These are phyloP conservation scores for Butastur rufipennis DNA, from an alignment of 2,113 vertebrate species.

Conservation along the genomic window DNA sequence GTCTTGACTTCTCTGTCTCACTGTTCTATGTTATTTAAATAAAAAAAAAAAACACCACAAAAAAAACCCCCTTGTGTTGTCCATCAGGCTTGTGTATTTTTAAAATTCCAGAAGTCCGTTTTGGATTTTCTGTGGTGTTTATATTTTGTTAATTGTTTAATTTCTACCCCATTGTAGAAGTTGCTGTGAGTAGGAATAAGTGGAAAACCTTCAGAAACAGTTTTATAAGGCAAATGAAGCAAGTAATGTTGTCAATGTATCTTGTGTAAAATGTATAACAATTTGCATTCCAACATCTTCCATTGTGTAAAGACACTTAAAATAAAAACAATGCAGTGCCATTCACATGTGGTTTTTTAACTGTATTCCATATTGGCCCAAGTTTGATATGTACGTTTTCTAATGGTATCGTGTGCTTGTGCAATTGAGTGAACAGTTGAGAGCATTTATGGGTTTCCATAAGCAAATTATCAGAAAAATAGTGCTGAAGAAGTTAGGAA, in stretches of 20 bases:
- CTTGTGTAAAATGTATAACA: slow-evolving; percentile 11
- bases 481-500: neutral
- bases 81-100: neutral
- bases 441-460: neutral
- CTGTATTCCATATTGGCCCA: neutral
- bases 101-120: neutral
- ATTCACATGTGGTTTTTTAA: neutral
- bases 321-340: slow-evolving; percentile 60
- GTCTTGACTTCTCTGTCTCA: neutral
- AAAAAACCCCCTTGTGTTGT: neutral
- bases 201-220: slow-evolving; percentile 4
- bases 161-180: slow-evolving; percentile 17
- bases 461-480: neutral
- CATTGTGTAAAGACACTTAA: slow-evolving; percentile 41
- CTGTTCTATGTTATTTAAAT: neutral
- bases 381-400: rapidly evolving
- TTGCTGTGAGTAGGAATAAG: slow-evolving; percentile 11
- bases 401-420: neutral
- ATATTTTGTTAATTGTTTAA: neutral
- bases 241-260: neutral
- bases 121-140: slow-evolving; percentile 3
- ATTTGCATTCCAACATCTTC: slow-evolving; percentile 38
- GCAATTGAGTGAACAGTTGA: neutral
- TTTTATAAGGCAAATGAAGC: neutral
- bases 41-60: neutral